Base-by-base conservation (phyloP, 64 coral and sea anemone species). In the Montipora foliosa region DNA sequence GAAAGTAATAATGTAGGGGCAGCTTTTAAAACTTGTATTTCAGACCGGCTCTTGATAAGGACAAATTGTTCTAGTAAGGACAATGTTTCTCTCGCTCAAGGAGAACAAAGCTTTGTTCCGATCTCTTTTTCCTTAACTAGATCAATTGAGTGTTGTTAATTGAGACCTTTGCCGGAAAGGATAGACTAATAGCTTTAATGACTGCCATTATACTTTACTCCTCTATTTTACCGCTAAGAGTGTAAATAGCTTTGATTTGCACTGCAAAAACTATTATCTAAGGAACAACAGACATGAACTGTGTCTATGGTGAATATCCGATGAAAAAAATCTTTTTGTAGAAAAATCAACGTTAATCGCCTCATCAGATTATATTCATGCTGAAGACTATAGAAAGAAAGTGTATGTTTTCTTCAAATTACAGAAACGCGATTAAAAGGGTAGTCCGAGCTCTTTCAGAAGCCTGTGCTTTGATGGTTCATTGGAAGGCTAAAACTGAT, bases 171-270 rank as follows among this genome's bases (percentile, higher is more conserved):
- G 37, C 59, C 81, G 37, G 13, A 47, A 15, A 62, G 59, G 59
- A 24, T 17, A 67, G 62, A 67, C 81, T 67, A 84, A 84, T 84
- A 29, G 81, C 60, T 19, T 46, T 84, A 84, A 84, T 67, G 81
- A 46, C 15, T 19, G 24, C 61, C 61, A 84, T 67, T 62, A 84
- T 45, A 57, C 53, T 86, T 16, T 51, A 71, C 46, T 17, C 22
- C 47, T 86, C 66, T n/a, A 15, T 71, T 71, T 47, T 86, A 66
- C 82, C 71, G 46, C 46, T 10, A 60, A 49, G 71, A 45, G 62
- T 86, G 82, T 72, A 45, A 86, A 86, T 86, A 64, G 67, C 67
- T 72, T 86, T 71, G 17, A 86, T 51, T 86, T 16, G 45, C 19
- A 19, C 22, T 84, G 15, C 47, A 68, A 13, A 84, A 69, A 57